Conservation (phyloP, 2,797 vertebrate species). For the Gallinago solitaria region DNA sequence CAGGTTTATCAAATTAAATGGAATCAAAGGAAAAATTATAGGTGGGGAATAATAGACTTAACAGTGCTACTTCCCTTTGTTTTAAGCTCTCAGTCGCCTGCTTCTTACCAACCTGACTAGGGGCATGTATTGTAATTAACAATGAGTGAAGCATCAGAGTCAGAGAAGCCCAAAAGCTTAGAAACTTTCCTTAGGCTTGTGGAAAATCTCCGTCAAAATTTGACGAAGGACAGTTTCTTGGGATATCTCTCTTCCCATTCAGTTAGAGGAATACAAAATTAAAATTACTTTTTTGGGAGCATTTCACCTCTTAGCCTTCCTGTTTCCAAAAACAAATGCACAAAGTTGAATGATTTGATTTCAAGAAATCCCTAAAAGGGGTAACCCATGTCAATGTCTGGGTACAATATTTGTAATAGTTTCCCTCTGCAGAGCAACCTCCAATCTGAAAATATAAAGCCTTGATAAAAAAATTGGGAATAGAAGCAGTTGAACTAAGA, state of each 20-base stretch:
- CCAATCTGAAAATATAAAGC: neutral
- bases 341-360: neutral
- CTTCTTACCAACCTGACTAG: neutral
- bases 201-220: neutral
- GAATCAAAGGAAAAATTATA: conserved; percentile 55
- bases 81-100: neutral
- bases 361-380: neutral
- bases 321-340: neutral
- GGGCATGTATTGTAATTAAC: neutral
- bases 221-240: neutral
- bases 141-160: neutral
- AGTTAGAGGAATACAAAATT: neutral
- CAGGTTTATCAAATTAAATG: conserved; percentile 59
- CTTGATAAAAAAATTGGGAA: neutral
- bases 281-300: neutral
- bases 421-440: neutral
- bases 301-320: neutral
- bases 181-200: neutral
- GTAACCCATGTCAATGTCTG: neutral
- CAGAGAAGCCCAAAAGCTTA: neutral
- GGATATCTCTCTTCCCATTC: neutral
- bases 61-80: neutral
- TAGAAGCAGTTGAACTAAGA: neutral
- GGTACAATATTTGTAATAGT: neutral
- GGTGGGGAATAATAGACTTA: conserved; percentile 11